Evolutionary conservation across 2,797 vertebrate species (phyloP), one percentile per base, ranked within the genome.

Genomic region (Dendrocincla fuliginosa): DNA sequence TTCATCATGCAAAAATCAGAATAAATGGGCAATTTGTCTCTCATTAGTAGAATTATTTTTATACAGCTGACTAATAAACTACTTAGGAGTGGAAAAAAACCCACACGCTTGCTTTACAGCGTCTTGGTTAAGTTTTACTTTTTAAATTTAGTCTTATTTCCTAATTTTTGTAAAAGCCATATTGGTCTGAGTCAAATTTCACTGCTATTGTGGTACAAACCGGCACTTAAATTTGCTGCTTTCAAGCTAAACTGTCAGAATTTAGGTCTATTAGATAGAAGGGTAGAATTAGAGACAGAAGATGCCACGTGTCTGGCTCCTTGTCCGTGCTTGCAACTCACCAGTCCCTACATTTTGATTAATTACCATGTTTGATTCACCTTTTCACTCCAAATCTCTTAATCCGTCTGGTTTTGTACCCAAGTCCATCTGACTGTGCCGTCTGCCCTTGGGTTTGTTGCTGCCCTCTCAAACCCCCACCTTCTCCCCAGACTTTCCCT

Each of bases 31-130:
- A 92, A 97, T 97, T 95, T 61, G 17, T 88, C 95, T 96, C 96
- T 93, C 71, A 73, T 94, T 86, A 91, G 59, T 27, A 89, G 55
- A 52, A 61, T 35, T 69, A 68, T 92, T 96, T 89, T 91, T 80
- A 69, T 89, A 57, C 55, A 60, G 82, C 59, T 94, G 70, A 84
- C 56, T 95, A 97, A 97, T 84, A 80, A 97, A 92, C 70, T 81
- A 67, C 73, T 95, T 69, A 68, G 75, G 90, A 89, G 35, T 35
- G 33, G 15, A 46, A 6, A 13, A 8, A 30, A 37, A 27, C 8
- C 13, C 6, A 8, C 6, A 8, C 11, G 76, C 69, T 68, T 64
- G 27, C 90, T 83, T 92, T 96, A 53, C 30, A 13, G 53, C 30
- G 19, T 84, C 89, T 87, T 84, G n/a, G 89, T 92, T 94, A 89